Conservation (phyloP, 1,140 invertebrate species). For the Aporrectodea caliginosa region DNA sequence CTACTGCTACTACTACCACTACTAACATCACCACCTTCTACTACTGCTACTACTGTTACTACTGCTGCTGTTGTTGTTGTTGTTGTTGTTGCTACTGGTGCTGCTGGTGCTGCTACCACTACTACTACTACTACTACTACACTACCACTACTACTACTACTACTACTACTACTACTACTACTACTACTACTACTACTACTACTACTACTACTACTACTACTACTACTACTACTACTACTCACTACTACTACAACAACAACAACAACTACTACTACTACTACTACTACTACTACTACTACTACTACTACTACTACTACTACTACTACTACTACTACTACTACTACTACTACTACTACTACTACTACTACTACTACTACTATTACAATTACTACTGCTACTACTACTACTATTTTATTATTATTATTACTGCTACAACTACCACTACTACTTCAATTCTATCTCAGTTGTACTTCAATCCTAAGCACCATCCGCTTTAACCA, state of each 20-base stretch:
- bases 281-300: neutral
- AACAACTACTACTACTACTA: neutral
- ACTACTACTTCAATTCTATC: too few relatives aligned
- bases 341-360: constrained; percentile 2
- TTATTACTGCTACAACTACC: too few relatives aligned
- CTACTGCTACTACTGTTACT: too few relatives aligned
- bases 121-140: too few relatives aligned
- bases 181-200: constrained; percentile 2
- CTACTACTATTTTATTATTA: neutral
- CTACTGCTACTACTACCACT: too few relatives aligned
- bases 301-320: neutral
- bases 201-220: neutral
- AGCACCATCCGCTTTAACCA: too few relatives aligned
- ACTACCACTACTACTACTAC: neutral
- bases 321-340: neutral
- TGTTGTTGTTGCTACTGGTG: too few relatives aligned
- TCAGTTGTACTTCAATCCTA: too few relatives aligned
- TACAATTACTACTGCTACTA: neutral
- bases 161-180: neutral
- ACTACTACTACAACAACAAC: neutral
- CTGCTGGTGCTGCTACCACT: too few relatives aligned
- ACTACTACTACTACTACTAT: constrained; percentile 3
- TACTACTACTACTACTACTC: neutral
- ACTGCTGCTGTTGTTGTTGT: too few relatives aligned
- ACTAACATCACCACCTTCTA: too few relatives aligned